Percentiles rank a stretch among this genome's conserved stretches.
Evolutionary conservation across 2,113 vertebrate genomes (phyloP).

Genomic region (Megaceryle maxima): DNA sequence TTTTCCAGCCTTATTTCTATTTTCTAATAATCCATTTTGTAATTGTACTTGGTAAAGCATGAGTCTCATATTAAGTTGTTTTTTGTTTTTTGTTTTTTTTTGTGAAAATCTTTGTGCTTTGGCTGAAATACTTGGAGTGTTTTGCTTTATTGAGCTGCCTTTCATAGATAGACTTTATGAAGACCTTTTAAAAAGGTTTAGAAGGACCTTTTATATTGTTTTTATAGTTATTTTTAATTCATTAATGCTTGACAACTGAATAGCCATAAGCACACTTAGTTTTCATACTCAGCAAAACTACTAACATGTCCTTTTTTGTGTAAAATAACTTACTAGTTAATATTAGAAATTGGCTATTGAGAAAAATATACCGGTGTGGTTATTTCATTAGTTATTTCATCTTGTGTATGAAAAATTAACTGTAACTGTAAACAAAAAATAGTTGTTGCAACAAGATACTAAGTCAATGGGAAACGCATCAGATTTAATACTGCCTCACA

Average conservation of each 20-base stretch:
- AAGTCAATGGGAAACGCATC: background rate
- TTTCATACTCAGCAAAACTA: background rate
- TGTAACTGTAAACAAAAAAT: background rate
- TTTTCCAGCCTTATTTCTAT: background rate
- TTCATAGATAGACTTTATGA: background rate
- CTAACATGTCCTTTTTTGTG: background rate
- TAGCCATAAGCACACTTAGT: background rate
- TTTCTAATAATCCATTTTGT: background rate
- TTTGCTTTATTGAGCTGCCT: background rate
- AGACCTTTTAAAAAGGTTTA: background rate
- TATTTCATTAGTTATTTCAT: background rate
- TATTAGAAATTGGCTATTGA: background rate
- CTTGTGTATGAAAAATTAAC: background rate
- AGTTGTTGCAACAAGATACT: background rate
- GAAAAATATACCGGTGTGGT: background rate
- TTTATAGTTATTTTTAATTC: background rate
- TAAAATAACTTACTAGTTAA: background rate
- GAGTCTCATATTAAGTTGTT: background rate
- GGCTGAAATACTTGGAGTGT: background rate
- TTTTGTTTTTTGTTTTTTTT: background rate
- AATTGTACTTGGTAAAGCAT: background rate
- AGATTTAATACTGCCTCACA: background rate
- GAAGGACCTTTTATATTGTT: background rate
- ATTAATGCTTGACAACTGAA: background rate
- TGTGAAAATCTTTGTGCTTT: background rate